Evolutionary conservation across 1,140 invertebrate genomes (phyloP), one percentile per base, ranked within the genome.

Genomic region (Drosophila sulfurigaster): DNA sequence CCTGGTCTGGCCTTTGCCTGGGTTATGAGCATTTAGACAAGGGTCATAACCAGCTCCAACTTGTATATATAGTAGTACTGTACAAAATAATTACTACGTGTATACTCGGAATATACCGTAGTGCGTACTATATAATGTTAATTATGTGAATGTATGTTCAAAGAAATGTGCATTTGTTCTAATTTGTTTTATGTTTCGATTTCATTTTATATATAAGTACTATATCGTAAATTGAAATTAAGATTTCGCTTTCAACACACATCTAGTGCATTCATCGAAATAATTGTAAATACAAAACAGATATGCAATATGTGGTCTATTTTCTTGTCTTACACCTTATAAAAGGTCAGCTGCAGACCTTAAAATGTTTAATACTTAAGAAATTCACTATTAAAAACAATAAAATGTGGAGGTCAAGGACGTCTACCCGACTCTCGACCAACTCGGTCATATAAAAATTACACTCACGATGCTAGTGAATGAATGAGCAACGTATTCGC

Each of bases 171-270:
- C 32, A 11, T 20, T 38, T 41, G 35, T 41, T 41, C 15, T 38
- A 10, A 38, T 56, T 16, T 56, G 52, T 57, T 41, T 41, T 51
- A 13, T 49, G 54, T 75, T 64, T 59, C 43, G 28, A 43, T 72
- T 70, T 52, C 46, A 58, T 54, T 56, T 6, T 13, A 43, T 13
- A n/a, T 72, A 38, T 63, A 38, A 13, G 56, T 58, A 63, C 51
- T 25, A 25, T 25, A 70, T 70, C 45, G 25, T 28, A 38, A 20
- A 69, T 57, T 64, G 43, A 60, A 72, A 65, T 41, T 52, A 54
- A 38, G 48, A 65, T 81, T 87, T 86, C 82, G 68, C 83, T 86
- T 87, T 87, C 83, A 54, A 62, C 45, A 35, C 25, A 30, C 49
- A 38, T 11, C 0, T 35, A 11, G 13, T 48, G 13, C 54, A 20